A percentile compares a stretch with the other conserved stretches of the same genome.
These are phyloP conservation scores for Eupelmus urozonus DNA, from an alignment of 2,888 invertebrate genomes.

Conservation along the genomic window DNA sequence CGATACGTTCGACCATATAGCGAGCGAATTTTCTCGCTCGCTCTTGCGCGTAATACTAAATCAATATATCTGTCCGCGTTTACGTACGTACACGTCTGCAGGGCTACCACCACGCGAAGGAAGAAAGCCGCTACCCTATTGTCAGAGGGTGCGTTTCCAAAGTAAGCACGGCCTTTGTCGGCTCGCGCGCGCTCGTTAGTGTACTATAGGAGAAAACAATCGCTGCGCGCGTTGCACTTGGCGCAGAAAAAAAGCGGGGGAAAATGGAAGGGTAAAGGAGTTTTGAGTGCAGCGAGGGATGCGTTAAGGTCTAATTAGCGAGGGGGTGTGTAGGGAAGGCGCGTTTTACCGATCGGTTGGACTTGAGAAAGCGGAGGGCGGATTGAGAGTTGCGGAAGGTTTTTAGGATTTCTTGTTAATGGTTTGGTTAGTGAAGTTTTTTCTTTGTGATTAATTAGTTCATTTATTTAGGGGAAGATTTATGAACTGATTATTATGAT, in stretches of 20 bases:
- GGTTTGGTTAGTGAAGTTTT: no score
- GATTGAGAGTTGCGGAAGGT: no score
- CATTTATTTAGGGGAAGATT: no score
- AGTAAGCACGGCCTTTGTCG: constrained; percentile 57
- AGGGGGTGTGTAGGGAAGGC: background rate
- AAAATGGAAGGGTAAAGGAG: background rate
- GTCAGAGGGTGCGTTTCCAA: constrained; percentile 70
- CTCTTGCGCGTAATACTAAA: constrained; percentile 72
- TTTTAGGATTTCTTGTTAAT: no score
- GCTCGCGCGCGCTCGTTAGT: constrained; percentile 39
- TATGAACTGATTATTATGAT: no score
- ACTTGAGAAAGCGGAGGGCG: no score
- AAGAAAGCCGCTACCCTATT: constrained; percentile 58
- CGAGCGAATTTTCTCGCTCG: constrained; percentile 17
- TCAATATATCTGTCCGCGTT: constrained; percentile 72
- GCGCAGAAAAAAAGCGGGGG: background rate
- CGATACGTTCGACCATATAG: background rate
- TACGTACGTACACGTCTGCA: background rate
- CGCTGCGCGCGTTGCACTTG: background rate
- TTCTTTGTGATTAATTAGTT: no score
- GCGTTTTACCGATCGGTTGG: background rate
- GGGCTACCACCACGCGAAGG: background rate
- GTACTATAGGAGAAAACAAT: constrained; percentile 32
- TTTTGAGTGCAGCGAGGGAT: constrained; percentile 2
- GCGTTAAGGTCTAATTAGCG: constrained; percentile 14